Evolutionary conservation across 2,797 vertebrate species (phyloP).

Genomic region (Decapterus maruadsi): DNA sequence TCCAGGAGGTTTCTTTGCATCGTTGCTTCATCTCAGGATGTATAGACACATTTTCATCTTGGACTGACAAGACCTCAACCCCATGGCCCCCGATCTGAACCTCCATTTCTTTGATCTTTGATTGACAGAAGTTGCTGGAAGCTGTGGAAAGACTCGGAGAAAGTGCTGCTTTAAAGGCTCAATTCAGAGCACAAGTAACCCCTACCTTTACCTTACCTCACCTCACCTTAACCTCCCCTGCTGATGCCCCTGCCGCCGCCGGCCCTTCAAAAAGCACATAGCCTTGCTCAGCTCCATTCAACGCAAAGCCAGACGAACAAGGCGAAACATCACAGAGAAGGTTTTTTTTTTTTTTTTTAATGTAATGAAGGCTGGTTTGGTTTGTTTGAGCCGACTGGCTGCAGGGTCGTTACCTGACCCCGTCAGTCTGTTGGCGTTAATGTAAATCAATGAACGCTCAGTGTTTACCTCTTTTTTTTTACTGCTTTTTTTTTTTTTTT

Average conservation of each 20-base stretch:
- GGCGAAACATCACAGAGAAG: background rate
- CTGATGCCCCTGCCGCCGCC: too few relatives aligned
- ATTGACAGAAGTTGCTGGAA: constrained; percentile 10
- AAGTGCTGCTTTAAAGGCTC: constrained; percentile 8
- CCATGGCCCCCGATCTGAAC: background rate
- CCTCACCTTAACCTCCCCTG: too few relatives aligned
- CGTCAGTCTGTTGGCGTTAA: background rate
- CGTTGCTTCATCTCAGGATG: constrained; percentile 22
- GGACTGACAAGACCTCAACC: background rate
- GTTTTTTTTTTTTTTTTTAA: too few relatives aligned
- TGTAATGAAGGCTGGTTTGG: background rate
- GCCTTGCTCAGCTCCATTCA: background rate
- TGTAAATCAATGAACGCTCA: background rate
- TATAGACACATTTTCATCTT: background rate
- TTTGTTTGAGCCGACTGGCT: background rate
- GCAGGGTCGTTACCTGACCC: background rate
- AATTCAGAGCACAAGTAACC: constrained; percentile 7
- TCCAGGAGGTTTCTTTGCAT: constrained; percentile 13
- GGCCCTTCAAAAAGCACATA: constrained; percentile 33
- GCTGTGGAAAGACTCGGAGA: too few relatives aligned
- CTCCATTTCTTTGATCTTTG: background rate
- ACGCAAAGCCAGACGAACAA: background rate
- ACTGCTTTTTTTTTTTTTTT: background rate
- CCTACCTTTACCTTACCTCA: too few relatives aligned
- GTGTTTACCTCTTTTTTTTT: background rate